Evolutionary conservation across 2,797 vertebrate genomes (phyloP).

Genomic region (Squalus acanthias): DNA sequence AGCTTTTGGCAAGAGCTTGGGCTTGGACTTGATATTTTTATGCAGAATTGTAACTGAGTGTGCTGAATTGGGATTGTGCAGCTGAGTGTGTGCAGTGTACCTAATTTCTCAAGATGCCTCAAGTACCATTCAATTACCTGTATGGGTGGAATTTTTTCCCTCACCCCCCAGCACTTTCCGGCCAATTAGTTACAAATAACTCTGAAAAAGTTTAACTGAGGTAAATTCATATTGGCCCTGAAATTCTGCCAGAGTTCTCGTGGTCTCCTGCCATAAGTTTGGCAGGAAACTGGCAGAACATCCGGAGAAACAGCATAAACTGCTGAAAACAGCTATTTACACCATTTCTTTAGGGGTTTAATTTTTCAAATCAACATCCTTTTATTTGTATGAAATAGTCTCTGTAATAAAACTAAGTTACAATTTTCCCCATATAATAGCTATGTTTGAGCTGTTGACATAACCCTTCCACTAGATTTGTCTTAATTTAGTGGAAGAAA

Average conservation of each 20-base stretch:
- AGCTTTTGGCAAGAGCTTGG: not conserved
- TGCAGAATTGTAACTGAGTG: not conserved
- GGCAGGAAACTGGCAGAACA: not conserved
- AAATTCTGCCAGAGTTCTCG: not conserved
- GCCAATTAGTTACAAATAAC: not conserved
- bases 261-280: not conserved
- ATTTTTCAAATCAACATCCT: not conserved
- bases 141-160: not conserved
- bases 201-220: conserved; percentile 11
- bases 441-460: not conserved
- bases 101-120: not conserved
- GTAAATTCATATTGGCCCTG: not conserved
- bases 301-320: not conserved
- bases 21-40: not conserved
- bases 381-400: not conserved
- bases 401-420: not conserved
- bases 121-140: not conserved
- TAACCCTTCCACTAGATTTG: not conserved
- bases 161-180: not conserved
- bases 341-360: not conserved
- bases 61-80: not conserved
- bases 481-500: not conserved
- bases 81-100: not conserved
- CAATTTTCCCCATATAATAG: not conserved
- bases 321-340: not conserved